These are phyloP conservation scores for Stichopus horrens DNA, from an alignment of 53 echinoderm and acorn worm species.

Conservation along the genomic window DNA sequence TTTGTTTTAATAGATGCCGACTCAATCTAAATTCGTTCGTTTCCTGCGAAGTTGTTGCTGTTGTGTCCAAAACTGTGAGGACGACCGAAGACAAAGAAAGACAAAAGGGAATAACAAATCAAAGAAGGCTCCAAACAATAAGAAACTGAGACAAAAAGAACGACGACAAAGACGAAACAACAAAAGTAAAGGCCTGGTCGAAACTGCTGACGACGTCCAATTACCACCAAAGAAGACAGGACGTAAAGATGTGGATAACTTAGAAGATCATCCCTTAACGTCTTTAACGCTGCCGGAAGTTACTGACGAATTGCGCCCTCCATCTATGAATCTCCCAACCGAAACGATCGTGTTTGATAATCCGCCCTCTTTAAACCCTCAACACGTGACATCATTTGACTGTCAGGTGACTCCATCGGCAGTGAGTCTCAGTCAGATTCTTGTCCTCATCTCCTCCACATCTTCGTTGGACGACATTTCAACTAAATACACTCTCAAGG, in stretches of 20 bases:
- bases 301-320: background rate
- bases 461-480: background rate
- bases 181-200: background rate
- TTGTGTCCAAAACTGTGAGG: background rate
- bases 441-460: background rate
- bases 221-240: background rate
- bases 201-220: too few relatives aligned
- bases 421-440: background rate
- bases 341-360: too few relatives aligned
- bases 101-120: background rate
- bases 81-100: background rate
- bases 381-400: too few relatives aligned
- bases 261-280: background rate
- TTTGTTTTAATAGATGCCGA: background rate
- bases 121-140: background rate
- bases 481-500: background rate
- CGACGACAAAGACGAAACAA: background rate
- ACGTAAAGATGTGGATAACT: background rate
- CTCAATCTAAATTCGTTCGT: slow-evolving; percentile 12
- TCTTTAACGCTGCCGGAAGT: background rate
- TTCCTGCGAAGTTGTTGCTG: slow-evolving; percentile 7
- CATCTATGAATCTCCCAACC: too few relatives aligned
- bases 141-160: background rate
- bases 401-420: too few relatives aligned
- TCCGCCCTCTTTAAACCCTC: too few relatives aligned